phyloP scores from a whole-genome alignment of 2,797 vertebrate species.

The Harpagifer antarcticus region DNA sequence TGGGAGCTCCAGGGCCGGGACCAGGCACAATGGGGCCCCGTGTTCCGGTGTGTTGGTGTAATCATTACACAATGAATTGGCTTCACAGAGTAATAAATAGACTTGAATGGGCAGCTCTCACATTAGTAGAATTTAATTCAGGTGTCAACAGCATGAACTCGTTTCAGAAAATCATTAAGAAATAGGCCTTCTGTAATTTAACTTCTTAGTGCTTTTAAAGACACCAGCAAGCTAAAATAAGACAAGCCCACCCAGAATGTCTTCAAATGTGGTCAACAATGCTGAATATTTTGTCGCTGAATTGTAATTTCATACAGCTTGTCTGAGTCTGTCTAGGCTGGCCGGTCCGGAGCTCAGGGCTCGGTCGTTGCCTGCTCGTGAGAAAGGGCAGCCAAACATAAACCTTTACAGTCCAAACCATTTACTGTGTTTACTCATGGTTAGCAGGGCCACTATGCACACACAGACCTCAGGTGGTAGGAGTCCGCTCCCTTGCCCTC shows the following conservation, averaged over 20 bases:
- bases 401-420: conserved; percentile 73
- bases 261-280: conserved; percentile 6
- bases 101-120: conserved; percentile 73
- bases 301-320: conserved; percentile 32
- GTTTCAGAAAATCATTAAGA: conserved; percentile 38
- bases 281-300: conserved; percentile 18
- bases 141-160: conserved; percentile 62
- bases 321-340: conserved; percentile 14
- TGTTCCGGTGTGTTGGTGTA: conserved; percentile 81
- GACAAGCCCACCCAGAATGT: conserved; percentile 17
- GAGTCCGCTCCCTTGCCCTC: conserved; percentile 39
- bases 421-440: conserved; percentile 76
- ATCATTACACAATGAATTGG: conserved; percentile 78
- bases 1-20: conserved; percentile 54
- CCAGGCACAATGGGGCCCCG: conserved; percentile 62
- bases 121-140: conserved; percentile 75
- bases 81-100: conserved; percentile 79
- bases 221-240: neutral
- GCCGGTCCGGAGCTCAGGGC: conserved; percentile 9
- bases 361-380: conserved; percentile 66
- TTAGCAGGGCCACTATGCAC: conserved; percentile 68
- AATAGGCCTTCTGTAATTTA: conserved; percentile 25
- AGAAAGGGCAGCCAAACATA: conserved; percentile 67
- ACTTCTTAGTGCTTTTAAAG: conserved; percentile 1
- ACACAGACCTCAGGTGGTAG: conserved; percentile 69